Evolutionary conservation across 2,888 invertebrate genomes (phyloP), one percentile per base, ranked within the genome.

Genomic region (Caenorhabditis doughertyi): DNA sequence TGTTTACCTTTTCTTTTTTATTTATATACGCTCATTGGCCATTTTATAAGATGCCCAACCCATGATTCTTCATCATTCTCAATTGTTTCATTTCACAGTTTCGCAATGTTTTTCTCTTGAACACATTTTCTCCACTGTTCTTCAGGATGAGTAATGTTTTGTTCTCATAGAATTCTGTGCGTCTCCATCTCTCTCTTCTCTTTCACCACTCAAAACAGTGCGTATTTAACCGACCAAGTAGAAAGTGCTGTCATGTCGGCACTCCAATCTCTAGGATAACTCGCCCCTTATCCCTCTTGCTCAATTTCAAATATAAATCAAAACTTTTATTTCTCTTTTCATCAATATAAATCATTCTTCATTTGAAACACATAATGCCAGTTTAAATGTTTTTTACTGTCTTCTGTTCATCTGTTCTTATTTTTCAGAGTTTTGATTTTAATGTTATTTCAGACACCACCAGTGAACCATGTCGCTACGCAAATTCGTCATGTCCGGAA

Each of bases 401-500:
- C 44, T 18, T 47, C 18, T 18, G n/a, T 18, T 3, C 4, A 2
- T 18, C 8, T 47, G 5, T 47, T 47, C 42, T 11, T 5, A 7
- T 29, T 8, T 8, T 27, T 3, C 27, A 21, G 9, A 2, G 9
- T 27, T 11, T 56, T 13, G 5, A 42, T 42, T 11, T 16, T 42
- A 7, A 18, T 18, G 4, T 18, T 8, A 18, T 47, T 47, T 47
- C 44, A 47, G 44, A 47, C n/a, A 47, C 13, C 9, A 39, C 39
- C 9, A 13, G 9, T 13, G 32, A 60, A 29, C 23, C 60, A 83
- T 83, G 83, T 80, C 79, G 32, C 81, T 84, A 27, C 72, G 79
- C 47, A 84, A 81, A 58, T 85, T 84, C 27, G 73, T 85, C 49
- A 82, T 79, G 58, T 84, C 84, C 47, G 85, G 85, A 35, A 83